Percentiles rank a stretch among this genome's conserved stretches.
phyloP scores from a whole-genome alignment of 1,140 invertebrate species.

The Meloidogyne floridensis region DNA sequence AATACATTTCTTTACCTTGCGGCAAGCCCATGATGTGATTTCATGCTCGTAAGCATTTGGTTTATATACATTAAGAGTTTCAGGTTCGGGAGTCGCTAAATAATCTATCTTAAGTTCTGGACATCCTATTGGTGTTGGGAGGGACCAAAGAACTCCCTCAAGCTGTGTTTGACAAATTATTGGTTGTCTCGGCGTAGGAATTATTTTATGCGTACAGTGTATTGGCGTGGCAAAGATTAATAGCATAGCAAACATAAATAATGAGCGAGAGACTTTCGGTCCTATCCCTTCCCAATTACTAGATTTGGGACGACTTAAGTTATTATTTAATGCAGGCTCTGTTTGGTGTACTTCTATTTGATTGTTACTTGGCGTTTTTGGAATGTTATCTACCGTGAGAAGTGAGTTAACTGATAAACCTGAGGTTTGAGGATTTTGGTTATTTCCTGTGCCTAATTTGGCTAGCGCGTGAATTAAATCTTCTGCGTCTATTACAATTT shows the following conservation, averaged over 20 bases:
- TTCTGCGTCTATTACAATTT: too few species aligned
- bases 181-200: too few species aligned
- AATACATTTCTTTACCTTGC: not conserved
- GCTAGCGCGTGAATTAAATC: too few species aligned
- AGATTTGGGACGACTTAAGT: too few species aligned
- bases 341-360: not conserved
- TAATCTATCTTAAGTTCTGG: not conserved
- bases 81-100: not conserved
- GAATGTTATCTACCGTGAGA: not conserved
- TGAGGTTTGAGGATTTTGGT: too few species aligned
- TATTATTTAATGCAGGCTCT: not conserved
- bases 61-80: not conserved
- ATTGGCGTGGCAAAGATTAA: not conserved
- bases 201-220: too few species aligned
- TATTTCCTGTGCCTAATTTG: too few species aligned
- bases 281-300: conserved; percentile 12
- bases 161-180: too few species aligned
- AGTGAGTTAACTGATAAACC: too few species aligned
- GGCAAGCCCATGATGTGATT: not conserved
- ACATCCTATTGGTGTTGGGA: not conserved
- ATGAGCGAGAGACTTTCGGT: not conserved
- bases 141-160: not conserved
- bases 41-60: not conserved
- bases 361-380: too few species aligned
- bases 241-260: not conserved